Conservation (phyloP, 1,140 invertebrate genomes). For the Cotesia typhae region DNA sequence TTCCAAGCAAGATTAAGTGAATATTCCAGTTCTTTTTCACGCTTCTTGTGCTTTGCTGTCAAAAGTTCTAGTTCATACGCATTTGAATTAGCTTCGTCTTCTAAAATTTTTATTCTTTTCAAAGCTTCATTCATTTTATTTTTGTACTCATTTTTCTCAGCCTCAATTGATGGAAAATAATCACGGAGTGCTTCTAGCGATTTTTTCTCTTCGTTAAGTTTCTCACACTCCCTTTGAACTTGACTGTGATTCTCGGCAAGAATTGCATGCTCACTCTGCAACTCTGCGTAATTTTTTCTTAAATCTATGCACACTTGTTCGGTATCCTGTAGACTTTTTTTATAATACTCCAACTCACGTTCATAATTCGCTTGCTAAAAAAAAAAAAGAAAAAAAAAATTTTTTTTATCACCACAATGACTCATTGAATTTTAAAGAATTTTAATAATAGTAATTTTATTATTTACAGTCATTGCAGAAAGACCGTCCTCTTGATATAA, state of each 20-base stretch:
- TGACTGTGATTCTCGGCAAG: background rate
- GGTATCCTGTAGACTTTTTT: slow-evolving; percentile 36
- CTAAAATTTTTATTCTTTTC: slow-evolving; percentile 27
- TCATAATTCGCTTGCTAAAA: slow-evolving; percentile 18
- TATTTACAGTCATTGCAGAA: slow-evolving; percentile 24
- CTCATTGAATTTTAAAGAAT: background rate
- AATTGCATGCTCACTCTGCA: slow-evolving; percentile 33
- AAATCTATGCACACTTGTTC: slow-evolving; percentile 32
- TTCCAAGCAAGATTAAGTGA: slow-evolving; percentile 36
- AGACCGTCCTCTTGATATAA: slow-evolving; percentile 39
- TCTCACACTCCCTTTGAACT: background rate
- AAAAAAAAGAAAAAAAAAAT: slow-evolving; percentile 4
- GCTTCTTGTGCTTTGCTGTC: slow-evolving; percentile 33
- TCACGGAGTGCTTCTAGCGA: slow-evolving; percentile 17
- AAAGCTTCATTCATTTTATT: slow-evolving; percentile 28
- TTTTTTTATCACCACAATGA: background rate
- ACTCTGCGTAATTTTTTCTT: slow-evolving; percentile 39
- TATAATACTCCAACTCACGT: slow-evolving; percentile 26
- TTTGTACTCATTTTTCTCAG: slow-evolving; percentile 36
- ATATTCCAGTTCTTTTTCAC: slow-evolving; percentile 37
- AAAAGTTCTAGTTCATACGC: slow-evolving; percentile 35
- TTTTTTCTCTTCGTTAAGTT: slow-evolving; percentile 29
- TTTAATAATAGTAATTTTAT: background rate
- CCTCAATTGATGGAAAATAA: slow-evolving; percentile 24
- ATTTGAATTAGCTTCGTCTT: slow-evolving; percentile 31